Evolutionary conservation across 1,140 invertebrate species (phyloP), one percentile per base, ranked within the genome.

Genomic region (Lepidurus couesii): DNA sequence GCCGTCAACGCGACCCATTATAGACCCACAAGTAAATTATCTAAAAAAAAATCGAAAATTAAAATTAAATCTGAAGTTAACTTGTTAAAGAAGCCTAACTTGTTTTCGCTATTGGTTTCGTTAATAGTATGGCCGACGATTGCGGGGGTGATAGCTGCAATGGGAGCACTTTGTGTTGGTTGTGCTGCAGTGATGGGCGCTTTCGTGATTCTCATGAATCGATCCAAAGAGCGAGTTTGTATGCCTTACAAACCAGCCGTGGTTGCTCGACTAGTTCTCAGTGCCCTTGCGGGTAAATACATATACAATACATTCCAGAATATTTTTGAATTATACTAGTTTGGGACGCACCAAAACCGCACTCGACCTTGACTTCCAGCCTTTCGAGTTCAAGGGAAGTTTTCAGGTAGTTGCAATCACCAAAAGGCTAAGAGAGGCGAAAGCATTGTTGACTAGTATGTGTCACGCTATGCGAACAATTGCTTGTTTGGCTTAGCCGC

Each of bases 141-240:
- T 44, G 91, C 93, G 65, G 93, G 93, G 43, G 85, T 94, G 76
- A 88, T 92, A 74, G 92, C 90, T 10, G 89, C 89, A 9, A 85
- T 90, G 42, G 91, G 91, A 73, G 90, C 92, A 42, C 86, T 89
- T 13, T 83, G 91, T 43, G 86, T 95, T 78, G 92, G 90, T 7
- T 85, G 93, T 42, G 91, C 93, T 84, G 92, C 92, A 83, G 86
- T 92, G 74, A 84, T 94, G 65, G 91, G 91, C 26, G 88, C 95
- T 77, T 87, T 95, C 44, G 92, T 94, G 85, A 87, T 95, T 74
- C 91, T 93, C 65, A 94, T 94, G 92, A 90, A 94, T 81, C 91
- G 91, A 47, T 93, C 92, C 65, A 91, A 91, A 83, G 93, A 94
- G 83, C 89, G 90, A 82, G 90, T 94, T 42, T 89, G 91, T 65